phyloP scores from a whole-genome alignment of 1,140 invertebrate genomes.

The Drosophila murphyi region DNA sequence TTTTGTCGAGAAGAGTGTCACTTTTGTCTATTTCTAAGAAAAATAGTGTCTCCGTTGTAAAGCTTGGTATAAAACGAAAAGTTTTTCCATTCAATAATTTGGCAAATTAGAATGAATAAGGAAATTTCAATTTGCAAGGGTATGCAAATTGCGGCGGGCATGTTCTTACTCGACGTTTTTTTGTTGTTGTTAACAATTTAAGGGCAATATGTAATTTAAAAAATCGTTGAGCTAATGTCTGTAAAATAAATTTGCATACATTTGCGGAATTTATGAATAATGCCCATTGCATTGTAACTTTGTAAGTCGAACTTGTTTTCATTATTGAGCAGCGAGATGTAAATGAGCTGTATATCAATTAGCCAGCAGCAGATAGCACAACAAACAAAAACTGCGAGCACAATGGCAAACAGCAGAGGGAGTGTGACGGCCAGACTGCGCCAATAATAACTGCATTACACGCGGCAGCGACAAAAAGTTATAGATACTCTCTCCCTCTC shows the following conservation, averaged over 20 bases:
- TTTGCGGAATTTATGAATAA: constrained; percentile 26
- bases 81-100: too few species aligned
- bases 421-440: constrained; percentile 60
- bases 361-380: constrained; percentile 1
- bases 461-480: constrained; percentile 36
- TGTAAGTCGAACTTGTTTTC: constrained; percentile 2
- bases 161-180: neutral
- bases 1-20: neutral
- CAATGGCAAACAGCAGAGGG: constrained; percentile 1
- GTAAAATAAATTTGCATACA: constrained; percentile 33
- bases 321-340: constrained; percentile 1
- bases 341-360: constrained; percentile 29
- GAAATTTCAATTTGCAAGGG: neutral
- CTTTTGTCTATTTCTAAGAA: too few species aligned
- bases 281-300: neutral
- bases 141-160: neutral
- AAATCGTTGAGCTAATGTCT: constrained; percentile 25
- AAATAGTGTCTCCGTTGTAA: too few species aligned
- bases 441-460: constrained; percentile 80
- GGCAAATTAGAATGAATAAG: too few species aligned
- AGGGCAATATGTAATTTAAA: constrained; percentile 14
- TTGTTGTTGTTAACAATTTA: neutral
- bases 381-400: constrained; percentile 7
- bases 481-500: constrained; percentile 14
- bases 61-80: too few species aligned